Conservation (phyloP, 2,797 vertebrate genomes). For the Enteromius thamalakanensis region DNA sequence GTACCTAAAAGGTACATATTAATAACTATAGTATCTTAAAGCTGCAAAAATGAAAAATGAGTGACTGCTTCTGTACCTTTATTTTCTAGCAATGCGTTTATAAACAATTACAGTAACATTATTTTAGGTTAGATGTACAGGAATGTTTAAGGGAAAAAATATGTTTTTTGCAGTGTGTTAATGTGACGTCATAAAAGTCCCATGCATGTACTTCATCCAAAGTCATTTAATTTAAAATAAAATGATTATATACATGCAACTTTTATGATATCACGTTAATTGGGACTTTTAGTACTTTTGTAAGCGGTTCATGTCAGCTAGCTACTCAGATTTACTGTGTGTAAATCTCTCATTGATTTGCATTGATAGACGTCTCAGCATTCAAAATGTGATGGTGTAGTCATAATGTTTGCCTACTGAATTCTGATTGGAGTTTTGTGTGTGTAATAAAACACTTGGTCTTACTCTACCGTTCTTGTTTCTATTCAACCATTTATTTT, state of each 20-base stretch:
- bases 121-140: background rate
- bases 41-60: background rate
- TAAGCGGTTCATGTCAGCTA: background rate
- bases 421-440: background rate
- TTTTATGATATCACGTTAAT: background rate
- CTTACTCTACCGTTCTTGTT: background rate
- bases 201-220: background rate
- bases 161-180: background rate
- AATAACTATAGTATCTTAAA: background rate
- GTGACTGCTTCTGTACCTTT: background rate
- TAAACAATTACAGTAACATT: background rate
- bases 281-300: too few relatives aligned
- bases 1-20: background rate
- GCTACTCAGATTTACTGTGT: background rate
- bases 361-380: background rate
- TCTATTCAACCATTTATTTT: background rate
- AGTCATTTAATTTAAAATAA: background rate
- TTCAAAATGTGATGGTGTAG: background rate
- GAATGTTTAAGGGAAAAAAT: background rate
- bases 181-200: background rate
- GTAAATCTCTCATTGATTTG: conserved; percentile 21
- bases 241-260: background rate
- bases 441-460: background rate
- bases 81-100: background rate
- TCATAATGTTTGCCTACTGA: conserved; percentile 12